These are phyloP conservation scores for Notothenia rossii DNA, from an alignment of 2,113 vertebrate genomes.

Conservation along the genomic window DNA sequence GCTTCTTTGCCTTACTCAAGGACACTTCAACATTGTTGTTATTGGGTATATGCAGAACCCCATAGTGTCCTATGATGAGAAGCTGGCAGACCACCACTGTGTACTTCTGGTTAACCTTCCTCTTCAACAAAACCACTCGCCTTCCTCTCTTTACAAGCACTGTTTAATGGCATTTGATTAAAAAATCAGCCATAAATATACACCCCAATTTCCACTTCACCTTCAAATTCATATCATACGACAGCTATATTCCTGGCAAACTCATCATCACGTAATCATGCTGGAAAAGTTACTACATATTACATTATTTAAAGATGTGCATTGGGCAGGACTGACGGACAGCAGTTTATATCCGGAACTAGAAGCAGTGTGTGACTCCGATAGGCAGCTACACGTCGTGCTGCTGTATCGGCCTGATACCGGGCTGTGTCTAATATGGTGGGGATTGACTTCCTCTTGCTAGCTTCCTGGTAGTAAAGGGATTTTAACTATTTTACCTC, in stretches of 20 bases:
- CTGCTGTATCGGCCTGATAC: constrained; percentile 74
- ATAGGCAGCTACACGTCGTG: constrained; percentile 59
- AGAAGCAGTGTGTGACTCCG: constrained; percentile 45
- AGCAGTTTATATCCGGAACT: constrained; percentile 50
- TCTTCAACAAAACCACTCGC: constrained; percentile 36
- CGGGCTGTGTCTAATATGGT: constrained; percentile 76
- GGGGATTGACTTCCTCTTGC: constrained; percentile 74
- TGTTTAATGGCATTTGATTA: constrained; percentile 46
- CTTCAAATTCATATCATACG: constrained; percentile 44
- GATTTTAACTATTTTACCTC: constrained; percentile 81
- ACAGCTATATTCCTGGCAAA: constrained; percentile 29
- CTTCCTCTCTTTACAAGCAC: constrained; percentile 37
- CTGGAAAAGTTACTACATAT: constrained; percentile 41
- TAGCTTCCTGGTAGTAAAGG: constrained; percentile 66
- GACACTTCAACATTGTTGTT: not conserved
- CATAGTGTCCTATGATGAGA: constrained; percentile 10
- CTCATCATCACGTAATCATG: constrained; percentile 52
- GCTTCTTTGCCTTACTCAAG: constrained; percentile 11
- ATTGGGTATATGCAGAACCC: not conserved
- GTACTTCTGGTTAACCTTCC: constrained; percentile 28
- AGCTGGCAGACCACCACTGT: not conserved
- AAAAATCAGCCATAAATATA: constrained; percentile 30
- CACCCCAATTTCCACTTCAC: constrained; percentile 50
- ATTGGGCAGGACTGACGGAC: constrained; percentile 40
- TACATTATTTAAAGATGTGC: constrained; percentile 47